phyloP scores from a whole-genome alignment of 2,113 vertebrate genomes.

The Otolemur garnettii region DNA sequence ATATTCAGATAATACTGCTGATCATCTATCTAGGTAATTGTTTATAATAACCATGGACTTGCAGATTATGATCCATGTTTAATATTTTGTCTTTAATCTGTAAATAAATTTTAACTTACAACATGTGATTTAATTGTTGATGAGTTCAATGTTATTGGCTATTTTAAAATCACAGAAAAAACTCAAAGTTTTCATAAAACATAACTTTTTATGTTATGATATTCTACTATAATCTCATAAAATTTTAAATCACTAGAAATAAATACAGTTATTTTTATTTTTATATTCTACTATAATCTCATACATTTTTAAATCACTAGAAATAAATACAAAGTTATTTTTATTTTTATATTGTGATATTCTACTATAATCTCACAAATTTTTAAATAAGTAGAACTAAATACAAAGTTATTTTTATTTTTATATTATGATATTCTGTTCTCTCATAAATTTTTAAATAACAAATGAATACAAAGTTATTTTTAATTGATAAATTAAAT shows the following conservation, averaged over 20 bases:
- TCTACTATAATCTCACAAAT: background rate
- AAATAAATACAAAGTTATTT: background rate
- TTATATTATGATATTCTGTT: too few relatives aligned
- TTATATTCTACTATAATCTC: background rate
- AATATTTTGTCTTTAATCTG: conserved; percentile 4
- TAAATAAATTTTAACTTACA: background rate
- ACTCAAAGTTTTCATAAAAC: background rate
- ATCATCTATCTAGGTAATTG: background rate
- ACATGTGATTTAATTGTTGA: background rate
- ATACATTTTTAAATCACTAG: background rate
- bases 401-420: background rate
- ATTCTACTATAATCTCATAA: background rate
- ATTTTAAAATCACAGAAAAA: background rate
- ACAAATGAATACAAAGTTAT: too few relatives aligned
- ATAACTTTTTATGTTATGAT: background rate
- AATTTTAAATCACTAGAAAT: background rate
- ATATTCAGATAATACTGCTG: background rate
- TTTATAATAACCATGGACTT: background rate
- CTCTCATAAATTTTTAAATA: too few relatives aligned
- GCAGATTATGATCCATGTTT: background rate
- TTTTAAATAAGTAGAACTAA: background rate
- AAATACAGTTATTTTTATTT: conserved; percentile 29
- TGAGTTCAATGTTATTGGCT: conserved; percentile 15
- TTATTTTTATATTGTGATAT: background rate
- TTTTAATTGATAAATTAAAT: too few relatives aligned